phyloP scores from a whole-genome alignment of 2,797 vertebrate species.

The Molossus alvarezi region DNA sequence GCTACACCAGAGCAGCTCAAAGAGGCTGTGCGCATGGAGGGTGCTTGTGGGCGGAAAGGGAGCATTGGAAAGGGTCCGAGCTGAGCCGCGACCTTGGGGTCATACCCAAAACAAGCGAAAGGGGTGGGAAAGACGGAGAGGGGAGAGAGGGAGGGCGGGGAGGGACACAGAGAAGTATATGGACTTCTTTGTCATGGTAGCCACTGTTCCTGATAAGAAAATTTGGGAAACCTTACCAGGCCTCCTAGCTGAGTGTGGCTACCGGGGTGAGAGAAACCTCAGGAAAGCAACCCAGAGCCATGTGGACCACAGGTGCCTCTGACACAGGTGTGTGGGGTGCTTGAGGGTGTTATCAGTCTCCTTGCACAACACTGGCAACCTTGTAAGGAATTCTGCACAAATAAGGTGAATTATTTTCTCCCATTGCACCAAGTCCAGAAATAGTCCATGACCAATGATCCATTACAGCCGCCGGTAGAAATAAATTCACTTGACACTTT shows the following conservation, averaged over 20 bases:
- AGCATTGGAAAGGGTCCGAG: not conserved
- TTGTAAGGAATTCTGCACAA: constrained; percentile 58
- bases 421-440: constrained; percentile 72
- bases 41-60: not conserved
- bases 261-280: not conserved
- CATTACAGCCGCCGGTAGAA: constrained; percentile 77
- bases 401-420: constrained; percentile 69
- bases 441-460: constrained; percentile 80
- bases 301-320: not conserved
- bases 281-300: not conserved
- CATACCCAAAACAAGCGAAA: not conserved
- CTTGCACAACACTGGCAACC: not conserved
- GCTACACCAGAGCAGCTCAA: not conserved
- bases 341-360: not conserved
- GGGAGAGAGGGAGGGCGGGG: fast-evolving
- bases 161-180: not conserved
- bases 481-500: constrained; percentile 79
- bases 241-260: not conserved
- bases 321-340: not conserved
- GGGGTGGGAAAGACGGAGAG: not conserved
- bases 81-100: not conserved
- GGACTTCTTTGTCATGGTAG: not conserved
- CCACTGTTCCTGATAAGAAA: not conserved
- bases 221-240: not conserved
- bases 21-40: not conserved